A percentile compares a stretch with the other conserved stretches of the same genome.
These are phyloP conservation scores for Forbesichthys papilliferus DNA, from an alignment of 2,113 vertebrate species.

Conservation along the genomic window DNA sequence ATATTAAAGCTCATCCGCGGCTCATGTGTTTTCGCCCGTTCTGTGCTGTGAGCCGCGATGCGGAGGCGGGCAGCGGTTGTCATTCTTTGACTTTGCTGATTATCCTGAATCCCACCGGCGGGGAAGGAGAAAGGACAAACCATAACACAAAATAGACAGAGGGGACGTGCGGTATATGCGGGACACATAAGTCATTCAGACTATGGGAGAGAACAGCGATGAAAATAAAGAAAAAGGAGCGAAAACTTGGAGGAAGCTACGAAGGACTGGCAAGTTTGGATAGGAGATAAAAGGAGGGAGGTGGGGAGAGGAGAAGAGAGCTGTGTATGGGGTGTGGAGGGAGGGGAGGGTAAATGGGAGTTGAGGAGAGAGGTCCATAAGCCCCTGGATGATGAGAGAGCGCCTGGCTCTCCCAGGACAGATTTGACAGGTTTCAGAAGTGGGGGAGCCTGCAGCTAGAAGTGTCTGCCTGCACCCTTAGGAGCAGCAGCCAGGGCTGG, in stretches of 20 bases:
- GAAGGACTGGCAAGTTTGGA: slow-evolving; percentile 73
- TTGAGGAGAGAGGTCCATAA: slow-evolving; percentile 76
- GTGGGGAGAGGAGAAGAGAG: slow-evolving; percentile 65
- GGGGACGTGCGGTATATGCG: background rate
- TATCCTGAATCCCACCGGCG: slow-evolving; percentile 37
- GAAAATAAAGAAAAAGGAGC: slow-evolving; percentile 59
- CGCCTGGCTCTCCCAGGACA: slow-evolving; percentile 78
- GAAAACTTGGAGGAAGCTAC: slow-evolving; percentile 68
- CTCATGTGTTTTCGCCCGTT: slow-evolving; percentile 48
- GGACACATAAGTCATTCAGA: background rate
- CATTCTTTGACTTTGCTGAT: slow-evolving; percentile 61
- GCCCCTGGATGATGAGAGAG: slow-evolving; percentile 81
- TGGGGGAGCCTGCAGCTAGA: slow-evolving; percentile 82
- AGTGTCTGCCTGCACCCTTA: slow-evolving; percentile 77
- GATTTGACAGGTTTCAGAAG: slow-evolving; percentile 84
- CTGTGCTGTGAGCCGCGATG: slow-evolving; percentile 42
- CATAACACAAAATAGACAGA: background rate
- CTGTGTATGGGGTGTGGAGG: slow-evolving; percentile 35
- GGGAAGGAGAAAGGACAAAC: slow-evolving; percentile 39
- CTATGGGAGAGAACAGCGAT: slow-evolving; percentile 31
- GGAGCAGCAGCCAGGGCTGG: slow-evolving; percentile 70
- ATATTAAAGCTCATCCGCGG: slow-evolving; percentile 33
- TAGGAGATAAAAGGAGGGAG: slow-evolving; percentile 72
- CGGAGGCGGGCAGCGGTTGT: slow-evolving; percentile 51
- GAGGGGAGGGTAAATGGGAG: slow-evolving; percentile 73